A percentile compares a stretch with the other conserved stretches of the same genome.
phyloP scores from a whole-genome alignment of 2,797 vertebrate species.

The Rhadinocentrus ornatus region DNA sequence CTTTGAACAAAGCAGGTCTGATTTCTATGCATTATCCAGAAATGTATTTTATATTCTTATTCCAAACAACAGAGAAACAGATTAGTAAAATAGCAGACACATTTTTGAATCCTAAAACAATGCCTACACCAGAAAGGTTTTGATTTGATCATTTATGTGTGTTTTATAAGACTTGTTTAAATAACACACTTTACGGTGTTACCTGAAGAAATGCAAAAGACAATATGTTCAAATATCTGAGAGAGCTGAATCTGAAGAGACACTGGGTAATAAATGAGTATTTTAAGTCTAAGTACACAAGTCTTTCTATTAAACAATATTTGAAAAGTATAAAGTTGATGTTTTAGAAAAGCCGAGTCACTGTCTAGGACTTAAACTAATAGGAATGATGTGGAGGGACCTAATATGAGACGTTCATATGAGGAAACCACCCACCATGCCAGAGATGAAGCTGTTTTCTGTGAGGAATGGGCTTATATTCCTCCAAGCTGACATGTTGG shows the following conservation, averaged over 20 bases:
- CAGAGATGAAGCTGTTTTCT: not conserved
- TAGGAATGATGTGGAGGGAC: too few relatives aligned
- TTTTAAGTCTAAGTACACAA: not conserved
- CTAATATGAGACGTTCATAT: not conserved
- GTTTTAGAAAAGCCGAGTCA: too few relatives aligned
- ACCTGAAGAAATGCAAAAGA: not conserved
- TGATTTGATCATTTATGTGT: too few relatives aligned
- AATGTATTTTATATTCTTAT: not conserved
- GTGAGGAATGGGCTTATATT: not conserved
- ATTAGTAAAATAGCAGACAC: not conserved
- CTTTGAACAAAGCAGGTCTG: not conserved
- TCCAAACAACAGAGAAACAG: not conserved
- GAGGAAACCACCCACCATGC: not conserved
- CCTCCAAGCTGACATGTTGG: not conserved
- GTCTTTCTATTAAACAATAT: not conserved
- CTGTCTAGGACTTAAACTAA: too few relatives aligned
- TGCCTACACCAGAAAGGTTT: not conserved
- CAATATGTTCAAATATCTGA: not conserved
- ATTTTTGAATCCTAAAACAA: not conserved
- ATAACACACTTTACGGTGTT: too few relatives aligned
- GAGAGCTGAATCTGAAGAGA: not conserved
- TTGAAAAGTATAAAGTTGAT: not conserved
- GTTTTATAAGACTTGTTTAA: too few relatives aligned
- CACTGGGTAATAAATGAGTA: not conserved
- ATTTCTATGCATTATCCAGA: not conserved